These are phyloP conservation scores for Apoda limacodes DNA, from an alignment of 2,888 invertebrate genomes.

Conservation along the genomic window DNA sequence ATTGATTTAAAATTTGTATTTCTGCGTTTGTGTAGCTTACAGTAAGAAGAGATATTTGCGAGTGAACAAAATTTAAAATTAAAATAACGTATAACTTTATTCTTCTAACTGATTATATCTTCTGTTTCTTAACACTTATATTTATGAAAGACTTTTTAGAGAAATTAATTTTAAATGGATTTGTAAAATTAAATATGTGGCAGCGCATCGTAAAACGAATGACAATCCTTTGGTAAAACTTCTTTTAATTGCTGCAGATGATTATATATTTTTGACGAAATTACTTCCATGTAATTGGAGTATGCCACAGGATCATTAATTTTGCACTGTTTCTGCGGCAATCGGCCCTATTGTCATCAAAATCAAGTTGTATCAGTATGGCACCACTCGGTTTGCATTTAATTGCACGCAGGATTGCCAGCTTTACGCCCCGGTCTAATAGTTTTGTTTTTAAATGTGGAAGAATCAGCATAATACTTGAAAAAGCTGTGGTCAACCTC, in stretches of 20 bases:
- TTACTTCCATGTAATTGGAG: constrained; percentile 1
- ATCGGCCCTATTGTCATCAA: constrained; percentile 1
- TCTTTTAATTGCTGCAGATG: constrained; percentile 5
- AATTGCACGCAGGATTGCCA: constrained; percentile 2
- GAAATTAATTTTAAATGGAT: too few species aligned
- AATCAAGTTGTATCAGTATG: constrained; percentile 3
- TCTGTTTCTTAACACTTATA: too few species aligned
- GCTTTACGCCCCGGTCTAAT: constrained; percentile 2
- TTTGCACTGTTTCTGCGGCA: constrained; percentile 3
- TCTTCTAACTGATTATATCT: too few species aligned
- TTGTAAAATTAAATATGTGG: too few species aligned
- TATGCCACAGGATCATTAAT: constrained; percentile 2
- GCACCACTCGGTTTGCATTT: constrained; percentile 1
- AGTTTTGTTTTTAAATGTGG: background rate
- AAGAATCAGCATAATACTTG: constrained; percentile 1
- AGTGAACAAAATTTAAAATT: too few species aligned
- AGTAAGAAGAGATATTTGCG: too few species aligned
- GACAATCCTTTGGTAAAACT: constrained; percentile 5
- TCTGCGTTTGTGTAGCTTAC: too few species aligned
- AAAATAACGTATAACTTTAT: too few species aligned
- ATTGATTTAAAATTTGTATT: too few species aligned
- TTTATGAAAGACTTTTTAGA: too few species aligned
- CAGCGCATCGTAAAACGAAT: constrained; percentile 4
- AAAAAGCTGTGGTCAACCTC: constrained; percentile 2
- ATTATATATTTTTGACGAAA: constrained; percentile 1